phyloP scores from a whole-genome alignment of 2,113 vertebrate genomes.

The Clarias gariepinus region DNA sequence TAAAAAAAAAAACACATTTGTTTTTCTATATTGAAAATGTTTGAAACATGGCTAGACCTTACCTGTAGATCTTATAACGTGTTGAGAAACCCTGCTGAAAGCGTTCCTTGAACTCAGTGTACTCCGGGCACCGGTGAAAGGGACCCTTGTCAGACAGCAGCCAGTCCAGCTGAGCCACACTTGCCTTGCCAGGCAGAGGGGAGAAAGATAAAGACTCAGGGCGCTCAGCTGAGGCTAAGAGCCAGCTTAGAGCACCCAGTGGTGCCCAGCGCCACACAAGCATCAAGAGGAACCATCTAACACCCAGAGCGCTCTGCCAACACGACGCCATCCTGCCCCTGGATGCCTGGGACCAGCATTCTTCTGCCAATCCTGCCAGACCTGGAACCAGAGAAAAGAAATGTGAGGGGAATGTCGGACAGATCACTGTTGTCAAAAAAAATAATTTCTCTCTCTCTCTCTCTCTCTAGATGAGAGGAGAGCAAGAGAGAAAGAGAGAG shows the following conservation, averaged over 20 bases:
- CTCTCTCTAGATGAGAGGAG: too few relatives aligned
- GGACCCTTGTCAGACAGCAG: conserved; percentile 94
- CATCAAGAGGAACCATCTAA: conserved; percentile 77
- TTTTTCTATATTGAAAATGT: not conserved
- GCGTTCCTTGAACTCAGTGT: conserved; percentile 91
- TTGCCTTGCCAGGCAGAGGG: conserved; percentile 62
- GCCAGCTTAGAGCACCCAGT: conserved; percentile 74
- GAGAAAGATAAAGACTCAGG: conserved; percentile 75
- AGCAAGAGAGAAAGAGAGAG: too few relatives aligned
- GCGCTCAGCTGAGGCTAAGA: conserved; percentile 77
- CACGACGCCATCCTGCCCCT: conserved; percentile 94
- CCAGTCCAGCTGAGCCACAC: conserved; percentile 86
- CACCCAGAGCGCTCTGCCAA: conserved; percentile 73
- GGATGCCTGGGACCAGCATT: conserved; percentile 92
- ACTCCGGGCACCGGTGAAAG: conserved; percentile 92
- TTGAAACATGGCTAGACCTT: conserved; percentile 52
- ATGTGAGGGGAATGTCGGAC: conserved; percentile 16
- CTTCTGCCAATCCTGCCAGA: conserved; percentile 89
- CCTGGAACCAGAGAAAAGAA: conserved; percentile 66
- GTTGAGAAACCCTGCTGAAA: conserved; percentile 96
- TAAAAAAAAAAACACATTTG: not conserved
- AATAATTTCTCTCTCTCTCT: too few relatives aligned
- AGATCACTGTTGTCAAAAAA: not conserved
- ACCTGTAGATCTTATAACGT: conserved; percentile 99
- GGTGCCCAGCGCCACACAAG: conserved; percentile 72